These are phyloP conservation scores for Patella vulgata DNA, from an alignment of 1,140 invertebrate species.

Conservation along the genomic window DNA sequence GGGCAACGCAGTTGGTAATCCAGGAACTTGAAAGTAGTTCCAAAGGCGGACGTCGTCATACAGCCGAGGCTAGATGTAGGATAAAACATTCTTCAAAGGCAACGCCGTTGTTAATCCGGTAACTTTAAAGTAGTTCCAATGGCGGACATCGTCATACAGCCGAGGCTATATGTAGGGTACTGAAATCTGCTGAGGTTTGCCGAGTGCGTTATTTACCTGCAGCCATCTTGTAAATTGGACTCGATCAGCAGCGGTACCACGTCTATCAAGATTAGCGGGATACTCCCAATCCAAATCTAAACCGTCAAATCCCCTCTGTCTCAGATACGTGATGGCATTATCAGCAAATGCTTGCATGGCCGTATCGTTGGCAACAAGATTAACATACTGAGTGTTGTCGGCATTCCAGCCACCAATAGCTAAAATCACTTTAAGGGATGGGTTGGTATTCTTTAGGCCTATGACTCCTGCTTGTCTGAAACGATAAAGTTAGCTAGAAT, in stretches of 20 bases:
- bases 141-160: too few species aligned
- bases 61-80: too few species aligned
- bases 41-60: too few species aligned
- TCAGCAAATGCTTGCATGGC: conserved; percentile 41
- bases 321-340: conserved; percentile 81
- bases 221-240: conserved; percentile 36
- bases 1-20: too few species aligned
- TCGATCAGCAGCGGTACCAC: conserved; percentile 31
- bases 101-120: too few species aligned
- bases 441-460: conserved; percentile 26
- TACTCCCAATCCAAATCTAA: conserved; percentile 97
- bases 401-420: conserved; percentile 98
- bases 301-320: conserved; percentile 93
- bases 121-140: too few species aligned
- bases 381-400: conserved; percentile 77
- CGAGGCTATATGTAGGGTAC: neutral
- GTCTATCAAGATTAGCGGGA: conserved; percentile 68
- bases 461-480: conserved; percentile 22
- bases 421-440: conserved; percentile 79
- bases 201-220: conserved; percentile 19
- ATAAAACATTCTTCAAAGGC: too few species aligned
- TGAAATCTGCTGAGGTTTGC: neutral
- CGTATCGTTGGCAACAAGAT: conserved; percentile 37
- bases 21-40: too few species aligned
- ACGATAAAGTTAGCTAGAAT: conserved; percentile 74